Evolutionary conservation across 2,797 vertebrate genomes (phyloP).

Genomic region (Semotilus atromaculatus): DNA sequence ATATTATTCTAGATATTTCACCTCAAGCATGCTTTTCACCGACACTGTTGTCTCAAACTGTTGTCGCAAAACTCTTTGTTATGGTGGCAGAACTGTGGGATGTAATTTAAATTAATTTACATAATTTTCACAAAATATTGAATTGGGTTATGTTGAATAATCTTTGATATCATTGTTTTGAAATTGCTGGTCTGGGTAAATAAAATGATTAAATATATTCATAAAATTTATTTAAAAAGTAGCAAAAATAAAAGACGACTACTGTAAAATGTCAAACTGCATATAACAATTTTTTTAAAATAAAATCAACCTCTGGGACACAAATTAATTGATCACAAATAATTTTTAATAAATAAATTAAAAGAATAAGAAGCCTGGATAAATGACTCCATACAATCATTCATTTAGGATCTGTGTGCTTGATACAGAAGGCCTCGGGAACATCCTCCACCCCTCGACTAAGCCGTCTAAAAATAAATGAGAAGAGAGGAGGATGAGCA

Average conservation of each 20-base stretch:
- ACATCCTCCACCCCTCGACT: conserved; percentile 50
- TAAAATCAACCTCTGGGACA: not conserved
- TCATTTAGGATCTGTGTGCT: not conserved
- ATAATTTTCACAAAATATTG: not conserved
- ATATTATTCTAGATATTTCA: not conserved
- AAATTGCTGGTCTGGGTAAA: not conserved
- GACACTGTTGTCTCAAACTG: too few species aligned
- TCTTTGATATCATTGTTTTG: not conserved
- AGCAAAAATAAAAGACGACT: not conserved
- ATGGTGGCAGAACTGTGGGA: not conserved
- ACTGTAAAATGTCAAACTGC: not conserved
- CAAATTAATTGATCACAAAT: not conserved
- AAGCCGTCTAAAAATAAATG: conserved; percentile 79
- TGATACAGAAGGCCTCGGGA: conserved; percentile 6
- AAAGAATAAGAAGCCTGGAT: not conserved
- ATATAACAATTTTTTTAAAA: not conserved
- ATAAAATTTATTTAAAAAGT: not conserved
- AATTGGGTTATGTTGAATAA: not conserved
- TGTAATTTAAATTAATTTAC: not conserved
- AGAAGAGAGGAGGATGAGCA: conserved; percentile 69
- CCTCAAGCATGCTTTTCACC: not conserved
- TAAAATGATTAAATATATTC: too few species aligned
- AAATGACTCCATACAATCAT: not conserved
- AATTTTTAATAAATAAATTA: not conserved
- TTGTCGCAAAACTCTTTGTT: not conserved